phyloP scores from a whole-genome alignment of 2,113 vertebrate genomes.

The Alosa alosa region DNA sequence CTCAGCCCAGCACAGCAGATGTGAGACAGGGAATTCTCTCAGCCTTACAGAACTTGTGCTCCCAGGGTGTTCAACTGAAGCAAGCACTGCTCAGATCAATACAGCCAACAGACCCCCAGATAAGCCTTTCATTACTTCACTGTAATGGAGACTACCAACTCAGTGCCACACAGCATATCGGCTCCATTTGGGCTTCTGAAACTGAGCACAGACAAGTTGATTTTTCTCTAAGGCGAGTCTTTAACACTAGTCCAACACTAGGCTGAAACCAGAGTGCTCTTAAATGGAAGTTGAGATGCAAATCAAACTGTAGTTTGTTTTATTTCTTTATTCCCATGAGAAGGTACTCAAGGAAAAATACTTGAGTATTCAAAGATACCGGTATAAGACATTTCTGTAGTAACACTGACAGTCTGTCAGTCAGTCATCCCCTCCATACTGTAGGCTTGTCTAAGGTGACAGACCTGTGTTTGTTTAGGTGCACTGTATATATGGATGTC shows the following conservation, averaged over 20 bases:
- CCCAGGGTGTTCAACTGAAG: constrained; percentile 29
- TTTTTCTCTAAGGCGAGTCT: neutral
- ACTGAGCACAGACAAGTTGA: neutral
- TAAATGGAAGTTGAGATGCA: neutral
- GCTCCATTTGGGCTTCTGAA: neutral
- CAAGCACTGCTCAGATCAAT: constrained; percentile 40
- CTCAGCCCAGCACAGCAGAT: neutral
- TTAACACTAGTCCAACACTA: neutral
- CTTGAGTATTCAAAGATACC: too few species aligned
- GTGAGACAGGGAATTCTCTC: neutral
- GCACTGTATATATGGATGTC: too few species aligned
- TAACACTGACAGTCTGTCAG: too few species aligned
- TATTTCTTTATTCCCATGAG: too few species aligned
- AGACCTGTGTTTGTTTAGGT: too few species aligned
- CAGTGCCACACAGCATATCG: constrained; percentile 13
- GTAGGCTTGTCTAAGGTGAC: too few species aligned
- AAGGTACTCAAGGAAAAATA: too few species aligned
- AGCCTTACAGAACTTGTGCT: constrained; percentile 9
- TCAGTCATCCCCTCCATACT: too few species aligned
- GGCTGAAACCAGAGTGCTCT: neutral
- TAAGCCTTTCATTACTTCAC: constrained; percentile 42
- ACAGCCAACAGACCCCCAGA: constrained; percentile 22
- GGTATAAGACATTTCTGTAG: too few species aligned
- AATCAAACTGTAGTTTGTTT: neutral
- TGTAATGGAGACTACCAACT: constrained; percentile 39